These are phyloP conservation scores for Pontoporia blainvillei DNA, from an alignment of 2,113 vertebrate genomes.

Conservation along the genomic window DNA sequence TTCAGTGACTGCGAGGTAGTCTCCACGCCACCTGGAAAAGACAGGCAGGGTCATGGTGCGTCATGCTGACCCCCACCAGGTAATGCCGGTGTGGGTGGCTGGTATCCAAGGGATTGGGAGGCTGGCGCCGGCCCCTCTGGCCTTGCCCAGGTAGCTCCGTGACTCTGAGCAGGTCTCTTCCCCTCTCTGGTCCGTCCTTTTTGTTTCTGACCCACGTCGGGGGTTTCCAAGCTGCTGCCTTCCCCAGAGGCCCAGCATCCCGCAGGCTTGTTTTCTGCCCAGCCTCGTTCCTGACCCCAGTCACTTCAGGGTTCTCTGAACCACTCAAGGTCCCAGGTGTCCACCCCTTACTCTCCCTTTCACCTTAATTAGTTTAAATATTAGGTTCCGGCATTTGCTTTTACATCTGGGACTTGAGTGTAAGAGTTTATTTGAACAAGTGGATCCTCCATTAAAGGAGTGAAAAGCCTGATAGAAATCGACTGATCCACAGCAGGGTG, in stretches of 20 bases:
- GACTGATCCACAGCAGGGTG: accelerated
- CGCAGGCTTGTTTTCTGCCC: accelerated
- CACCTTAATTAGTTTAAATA: not conserved
- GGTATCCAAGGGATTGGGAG: no score
- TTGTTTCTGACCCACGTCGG: not conserved
- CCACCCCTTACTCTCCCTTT: not conserved
- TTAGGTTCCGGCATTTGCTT: not conserved
- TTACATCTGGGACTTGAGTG: accelerated
- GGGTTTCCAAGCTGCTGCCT: not conserved
- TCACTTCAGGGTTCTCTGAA: accelerated
- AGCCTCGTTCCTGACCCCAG: no score
- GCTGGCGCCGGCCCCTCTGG: accelerated
- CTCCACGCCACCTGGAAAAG: accelerated
- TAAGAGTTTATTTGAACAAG: not conserved
- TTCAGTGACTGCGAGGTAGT: not conserved
- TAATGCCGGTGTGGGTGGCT: accelerated
- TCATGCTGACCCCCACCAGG: accelerated
- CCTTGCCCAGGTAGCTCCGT: not conserved
- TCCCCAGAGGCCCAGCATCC: not conserved
- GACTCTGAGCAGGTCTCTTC: not conserved
- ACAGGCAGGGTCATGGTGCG: accelerated
- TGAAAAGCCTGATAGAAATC: accelerated
- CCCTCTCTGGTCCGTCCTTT: not conserved
- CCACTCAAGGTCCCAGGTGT: not conserved
- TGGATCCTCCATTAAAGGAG: no score